Evolutionary conservation across 2,113 vertebrate species (phyloP).

Genomic region (Scortum barcoo): DNA sequence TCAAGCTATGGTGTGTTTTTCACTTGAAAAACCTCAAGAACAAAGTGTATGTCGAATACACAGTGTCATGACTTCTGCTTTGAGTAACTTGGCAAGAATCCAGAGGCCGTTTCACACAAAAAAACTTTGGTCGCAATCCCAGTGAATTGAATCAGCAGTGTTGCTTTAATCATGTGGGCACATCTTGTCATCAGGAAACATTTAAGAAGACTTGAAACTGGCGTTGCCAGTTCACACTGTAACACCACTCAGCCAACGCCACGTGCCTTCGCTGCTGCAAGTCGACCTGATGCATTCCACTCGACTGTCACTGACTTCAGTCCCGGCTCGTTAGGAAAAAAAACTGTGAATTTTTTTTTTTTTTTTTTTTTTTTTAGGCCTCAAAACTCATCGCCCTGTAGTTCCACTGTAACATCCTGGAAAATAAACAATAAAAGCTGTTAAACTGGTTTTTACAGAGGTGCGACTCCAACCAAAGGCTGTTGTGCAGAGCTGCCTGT

Average conservation of each 20-base stretch:
- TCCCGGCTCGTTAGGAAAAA: neutral
- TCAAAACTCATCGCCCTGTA: neutral
- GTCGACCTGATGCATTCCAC: neutral
- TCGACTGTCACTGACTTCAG: neutral
- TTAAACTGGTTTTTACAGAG: constrained; percentile 25
- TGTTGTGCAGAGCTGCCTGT: neutral
- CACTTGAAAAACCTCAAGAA: neutral
- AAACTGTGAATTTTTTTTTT: no score
- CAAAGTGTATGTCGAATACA: neutral
- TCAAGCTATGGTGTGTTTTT: neutral
- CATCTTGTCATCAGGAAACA: constrained; percentile 12
- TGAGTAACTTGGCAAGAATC: constrained; percentile 8
- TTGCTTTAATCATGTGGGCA: neutral
- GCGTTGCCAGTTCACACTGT: neutral
- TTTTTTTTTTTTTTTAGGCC: neutral
- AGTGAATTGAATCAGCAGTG: neutral
- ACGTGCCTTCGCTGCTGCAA: neutral
- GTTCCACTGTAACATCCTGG: constrained; percentile 21
- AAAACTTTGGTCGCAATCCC: constrained; percentile 20
- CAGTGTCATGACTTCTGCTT: neutral
- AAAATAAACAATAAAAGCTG: constrained; percentile 35
- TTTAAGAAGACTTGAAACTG: neutral
- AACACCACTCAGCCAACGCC: neutral
- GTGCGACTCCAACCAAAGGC: neutral
- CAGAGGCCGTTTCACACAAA: constrained; percentile 26